A percentile compares a stretch with the other conserved stretches of the same genome.
Conservation (phyloP, 30 jellyfish, hydroid and myxozoan species). For the Aurelia sp. region DNA sequence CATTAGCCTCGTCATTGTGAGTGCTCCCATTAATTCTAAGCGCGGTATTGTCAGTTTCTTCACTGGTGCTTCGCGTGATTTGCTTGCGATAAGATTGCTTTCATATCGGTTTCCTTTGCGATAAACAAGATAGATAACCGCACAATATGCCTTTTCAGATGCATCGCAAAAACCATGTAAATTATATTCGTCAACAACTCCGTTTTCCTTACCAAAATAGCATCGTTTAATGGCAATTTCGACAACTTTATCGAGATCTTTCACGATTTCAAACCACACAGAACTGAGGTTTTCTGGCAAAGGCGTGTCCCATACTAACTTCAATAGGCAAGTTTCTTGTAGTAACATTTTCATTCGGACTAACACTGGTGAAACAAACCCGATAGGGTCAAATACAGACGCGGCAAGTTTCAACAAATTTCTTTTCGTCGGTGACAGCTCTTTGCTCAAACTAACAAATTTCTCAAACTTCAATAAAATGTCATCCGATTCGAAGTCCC, state of each 20-base stretch:
- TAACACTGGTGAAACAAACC: neutral
- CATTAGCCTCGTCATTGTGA: too few relatives aligned
- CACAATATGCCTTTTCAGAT: conserved; percentile 2
- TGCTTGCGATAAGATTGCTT: neutral
- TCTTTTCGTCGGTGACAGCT: conserved; percentile 10
- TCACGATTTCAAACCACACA: neutral
- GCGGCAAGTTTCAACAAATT: conserved; percentile 4
- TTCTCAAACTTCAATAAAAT: neutral
- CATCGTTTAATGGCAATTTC: neutral
- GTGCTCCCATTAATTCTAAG: neutral
- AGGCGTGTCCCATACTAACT: conserved; percentile 18
- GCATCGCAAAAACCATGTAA: neutral
- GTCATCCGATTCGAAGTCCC: neutral
- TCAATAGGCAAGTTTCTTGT: neutral
- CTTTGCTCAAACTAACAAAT: neutral
- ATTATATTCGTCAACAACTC: neutral
- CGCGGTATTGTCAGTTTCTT: neutral
- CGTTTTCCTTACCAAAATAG: neutral
- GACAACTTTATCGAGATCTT: neutral
- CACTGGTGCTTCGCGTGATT: neutral
- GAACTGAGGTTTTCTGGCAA: neutral
- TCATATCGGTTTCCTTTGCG: neutral
- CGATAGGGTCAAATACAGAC: conserved; percentile 13
- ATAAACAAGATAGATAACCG: neutral
- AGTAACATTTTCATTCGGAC: neutral